Evolutionary conservation across 2,888 invertebrate species (phyloP).

Genomic region (Chymomyza caudatula): DNA sequence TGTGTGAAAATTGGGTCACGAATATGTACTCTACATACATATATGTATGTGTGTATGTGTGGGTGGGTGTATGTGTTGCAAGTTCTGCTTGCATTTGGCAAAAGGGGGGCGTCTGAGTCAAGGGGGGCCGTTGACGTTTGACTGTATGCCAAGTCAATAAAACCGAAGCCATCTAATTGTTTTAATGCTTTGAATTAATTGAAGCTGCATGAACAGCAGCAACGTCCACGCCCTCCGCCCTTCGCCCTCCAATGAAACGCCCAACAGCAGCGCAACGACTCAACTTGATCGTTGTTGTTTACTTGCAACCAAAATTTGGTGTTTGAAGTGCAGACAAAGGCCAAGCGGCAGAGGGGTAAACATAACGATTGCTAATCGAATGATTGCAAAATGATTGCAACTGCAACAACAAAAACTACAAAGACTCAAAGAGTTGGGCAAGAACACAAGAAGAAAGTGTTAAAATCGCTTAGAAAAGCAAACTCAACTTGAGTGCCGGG

Average conservation of each 20-base stretch:
- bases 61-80: neutral
- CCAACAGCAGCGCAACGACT: slow-evolving; percentile 28
- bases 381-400: slow-evolving; percentile 56
- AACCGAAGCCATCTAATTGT: slow-evolving; percentile 60
- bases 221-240: too few relatives aligned
- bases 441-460: slow-evolving; percentile 44
- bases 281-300: slow-evolving; percentile 39
- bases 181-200: slow-evolving; percentile 71
- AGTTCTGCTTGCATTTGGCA: slow-evolving; percentile 18
- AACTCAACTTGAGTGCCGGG: slow-evolving; percentile 50
- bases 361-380: slow-evolving; percentile 40
- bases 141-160: slow-evolving; percentile 63
- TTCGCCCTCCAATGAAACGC: too few relatives aligned
- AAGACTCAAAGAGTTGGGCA: slow-evolving; percentile 40
- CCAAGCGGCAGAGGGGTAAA: neutral
- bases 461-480: slow-evolving; percentile 59
- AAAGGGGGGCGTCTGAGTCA: slow-evolving; percentile 14
- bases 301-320: slow-evolving; percentile 60
- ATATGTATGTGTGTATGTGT: neutral
- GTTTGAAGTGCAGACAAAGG: slow-evolving; percentile 40
- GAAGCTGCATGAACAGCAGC: slow-evolving; percentile 50
- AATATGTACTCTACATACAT: neutral
- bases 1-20: slow-evolving; percentile 63
- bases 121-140: neutral
- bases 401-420: slow-evolving; percentile 10